A percentile compares a stretch with the other conserved stretches of the same genome.
Evolutionary conservation across 1,140 invertebrate genomes (phyloP).

Genomic region (Euwallacea similis): DNA sequence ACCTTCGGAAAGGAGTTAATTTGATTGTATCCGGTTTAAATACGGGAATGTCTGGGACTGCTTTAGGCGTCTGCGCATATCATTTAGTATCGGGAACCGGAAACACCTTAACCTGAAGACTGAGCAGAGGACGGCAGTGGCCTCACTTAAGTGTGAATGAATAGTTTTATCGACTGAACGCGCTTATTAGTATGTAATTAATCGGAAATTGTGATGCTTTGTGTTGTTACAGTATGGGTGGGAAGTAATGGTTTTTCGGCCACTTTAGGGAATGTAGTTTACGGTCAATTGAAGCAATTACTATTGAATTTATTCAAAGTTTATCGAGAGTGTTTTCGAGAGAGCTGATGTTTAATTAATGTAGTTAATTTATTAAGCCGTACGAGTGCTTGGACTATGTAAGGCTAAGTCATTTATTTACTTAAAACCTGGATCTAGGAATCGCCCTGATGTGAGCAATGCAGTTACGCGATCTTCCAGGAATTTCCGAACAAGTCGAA

Average conservation of each 20-base stretch:
- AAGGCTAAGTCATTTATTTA: background rate
- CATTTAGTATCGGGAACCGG: background rate
- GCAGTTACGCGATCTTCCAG: background rate
- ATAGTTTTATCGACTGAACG: conserved; percentile 8
- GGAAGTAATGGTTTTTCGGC: background rate
- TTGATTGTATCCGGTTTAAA: background rate
- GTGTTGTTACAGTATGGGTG: background rate
- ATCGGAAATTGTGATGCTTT: background rate
- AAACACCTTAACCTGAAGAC: background rate
- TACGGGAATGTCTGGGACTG: background rate
- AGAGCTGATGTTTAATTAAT: too few relatives aligned
- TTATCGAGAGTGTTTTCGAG: background rate
- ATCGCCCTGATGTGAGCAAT: background rate
- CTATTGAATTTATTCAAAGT: conserved; percentile 13
- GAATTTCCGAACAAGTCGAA: background rate
- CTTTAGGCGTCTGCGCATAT: background rate
- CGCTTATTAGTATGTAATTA: conserved; percentile 10
- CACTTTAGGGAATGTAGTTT: conserved; percentile 1
- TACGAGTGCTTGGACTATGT: background rate
- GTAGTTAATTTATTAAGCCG: background rate
- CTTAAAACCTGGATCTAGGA: background rate
- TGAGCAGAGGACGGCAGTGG: background rate
- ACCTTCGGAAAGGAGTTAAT: background rate
- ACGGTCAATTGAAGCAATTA: conserved; percentile 5
- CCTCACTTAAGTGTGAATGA: conserved; percentile 1